phyloP scores from a whole-genome alignment of 2,888 invertebrate species.

The Dasypolia templi region DNA sequence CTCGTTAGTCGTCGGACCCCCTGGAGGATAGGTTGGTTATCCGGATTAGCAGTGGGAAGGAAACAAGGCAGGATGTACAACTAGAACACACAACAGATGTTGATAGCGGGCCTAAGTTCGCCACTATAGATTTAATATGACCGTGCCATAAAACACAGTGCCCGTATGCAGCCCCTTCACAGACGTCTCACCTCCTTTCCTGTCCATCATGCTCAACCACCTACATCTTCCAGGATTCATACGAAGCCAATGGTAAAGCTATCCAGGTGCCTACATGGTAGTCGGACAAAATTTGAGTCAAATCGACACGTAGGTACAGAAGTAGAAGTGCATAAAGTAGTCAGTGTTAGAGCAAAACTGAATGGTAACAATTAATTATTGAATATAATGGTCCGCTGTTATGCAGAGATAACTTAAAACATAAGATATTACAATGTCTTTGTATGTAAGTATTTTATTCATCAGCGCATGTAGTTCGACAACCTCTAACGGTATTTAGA shows the following conservation, averaged over 20 bases:
- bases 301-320: not conserved
- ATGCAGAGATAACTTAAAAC: not conserved
- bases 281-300: not conserved
- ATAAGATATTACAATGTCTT: slow-evolving; percentile 6
- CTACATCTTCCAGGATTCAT: not conserved
- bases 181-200: not conserved
- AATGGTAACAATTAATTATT: not conserved
- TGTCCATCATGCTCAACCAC: not conserved
- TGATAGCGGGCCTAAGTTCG: not conserved
- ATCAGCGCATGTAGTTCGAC: slow-evolving; percentile 77
- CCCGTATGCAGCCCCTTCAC: not conserved
- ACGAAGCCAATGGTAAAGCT: not conserved
- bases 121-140: not conserved
- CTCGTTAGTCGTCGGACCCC: not conserved
- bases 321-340: not conserved
- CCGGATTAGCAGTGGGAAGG: not conserved
- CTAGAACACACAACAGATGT: not conserved
- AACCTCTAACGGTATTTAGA: slow-evolving; percentile 86
- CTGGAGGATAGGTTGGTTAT: not conserved
- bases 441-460: slow-evolving; percentile 31
- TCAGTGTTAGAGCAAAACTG: not conserved
- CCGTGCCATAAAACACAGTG: not conserved
- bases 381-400: not conserved
- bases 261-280: not conserved
- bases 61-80: not conserved